Percentiles rank a stretch among this genome's conserved stretches.
Evolutionary conservation across 2,797 vertebrate species (phyloP).

Genomic region (Microchirus variegatus): DNA sequence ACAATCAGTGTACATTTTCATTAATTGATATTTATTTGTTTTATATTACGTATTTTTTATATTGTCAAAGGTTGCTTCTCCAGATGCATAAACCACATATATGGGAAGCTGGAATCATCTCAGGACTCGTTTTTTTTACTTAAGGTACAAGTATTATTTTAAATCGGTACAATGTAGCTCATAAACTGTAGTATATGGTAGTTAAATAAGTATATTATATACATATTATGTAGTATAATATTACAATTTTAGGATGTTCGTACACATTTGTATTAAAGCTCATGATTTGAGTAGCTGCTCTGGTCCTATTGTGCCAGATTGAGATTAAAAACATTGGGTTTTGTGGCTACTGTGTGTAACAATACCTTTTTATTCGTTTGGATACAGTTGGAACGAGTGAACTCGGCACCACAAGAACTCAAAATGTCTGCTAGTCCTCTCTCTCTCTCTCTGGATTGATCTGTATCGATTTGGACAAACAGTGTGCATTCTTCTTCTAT

Average conservation of each 20-base stretch:
- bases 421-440: conserved; percentile 49
- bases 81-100: too few relatives aligned
- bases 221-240: neutral
- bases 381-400: conserved; percentile 20
- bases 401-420: conserved; percentile 20
- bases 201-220: neutral
- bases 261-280: too few relatives aligned
- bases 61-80: too few relatives aligned
- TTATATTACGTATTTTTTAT: too few relatives aligned
- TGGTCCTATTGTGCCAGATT: too few relatives aligned
- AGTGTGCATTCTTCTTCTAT: too few relatives aligned
- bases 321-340: conserved; percentile 9
- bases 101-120: too few relatives aligned
- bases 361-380: conserved; percentile 16
- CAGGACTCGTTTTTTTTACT: neutral
- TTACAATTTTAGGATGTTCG: too few relatives aligned
- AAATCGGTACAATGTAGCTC: neutral
- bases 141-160: neutral
- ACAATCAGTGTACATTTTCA: too few relatives aligned
- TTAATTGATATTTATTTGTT: too few relatives aligned
- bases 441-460: conserved; percentile 44
- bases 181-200: neutral
- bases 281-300: too few relatives aligned
- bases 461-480: conserved; percentile 47
- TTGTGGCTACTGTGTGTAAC: conserved; percentile 13